Percentiles rank a stretch among this genome's conserved stretches.
Evolutionary conservation across 2,113 vertebrate species (phyloP).

Genomic region (Brachyhypopomus occidentalis): DNA sequence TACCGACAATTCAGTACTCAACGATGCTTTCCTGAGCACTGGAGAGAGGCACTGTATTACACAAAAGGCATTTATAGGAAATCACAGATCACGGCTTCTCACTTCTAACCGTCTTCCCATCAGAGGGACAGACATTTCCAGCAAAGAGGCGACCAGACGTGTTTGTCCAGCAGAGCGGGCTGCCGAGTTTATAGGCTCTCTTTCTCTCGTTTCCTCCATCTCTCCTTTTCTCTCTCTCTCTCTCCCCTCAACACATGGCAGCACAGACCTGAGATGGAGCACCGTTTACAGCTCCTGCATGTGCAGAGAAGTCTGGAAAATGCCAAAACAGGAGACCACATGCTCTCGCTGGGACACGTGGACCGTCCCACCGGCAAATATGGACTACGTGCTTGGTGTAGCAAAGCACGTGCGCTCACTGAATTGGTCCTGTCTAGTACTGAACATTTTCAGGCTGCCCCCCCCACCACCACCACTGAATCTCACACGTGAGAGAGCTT

Average conservation of each 20-base stretch:
- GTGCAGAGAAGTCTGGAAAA: background rate
- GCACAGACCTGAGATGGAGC: conserved; percentile 30
- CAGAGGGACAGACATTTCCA: conserved; percentile 21
- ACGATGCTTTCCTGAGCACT: background rate
- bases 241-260: no score
- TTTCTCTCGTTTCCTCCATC: background rate
- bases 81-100: conserved; percentile 13
- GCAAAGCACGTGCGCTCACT: background rate
- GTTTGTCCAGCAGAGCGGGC: background rate
- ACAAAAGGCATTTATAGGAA: background rate
- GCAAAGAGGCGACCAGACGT: conserved; percentile 10
- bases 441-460: background rate
- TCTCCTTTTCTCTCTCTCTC: no score
- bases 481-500: background rate
- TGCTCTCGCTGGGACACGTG: background rate
- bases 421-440: background rate
- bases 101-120: conserved; percentile 13
- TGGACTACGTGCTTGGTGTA: background rate
- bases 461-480: background rate
- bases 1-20: background rate
- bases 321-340: background rate
- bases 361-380: background rate
- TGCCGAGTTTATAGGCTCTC: conserved; percentile 22
- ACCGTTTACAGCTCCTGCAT: conserved; percentile 41
- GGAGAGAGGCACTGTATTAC: background rate